Conservation (phyloP, 2,888 invertebrate genomes). For the Stenoptilia bipunctidactyla region DNA sequence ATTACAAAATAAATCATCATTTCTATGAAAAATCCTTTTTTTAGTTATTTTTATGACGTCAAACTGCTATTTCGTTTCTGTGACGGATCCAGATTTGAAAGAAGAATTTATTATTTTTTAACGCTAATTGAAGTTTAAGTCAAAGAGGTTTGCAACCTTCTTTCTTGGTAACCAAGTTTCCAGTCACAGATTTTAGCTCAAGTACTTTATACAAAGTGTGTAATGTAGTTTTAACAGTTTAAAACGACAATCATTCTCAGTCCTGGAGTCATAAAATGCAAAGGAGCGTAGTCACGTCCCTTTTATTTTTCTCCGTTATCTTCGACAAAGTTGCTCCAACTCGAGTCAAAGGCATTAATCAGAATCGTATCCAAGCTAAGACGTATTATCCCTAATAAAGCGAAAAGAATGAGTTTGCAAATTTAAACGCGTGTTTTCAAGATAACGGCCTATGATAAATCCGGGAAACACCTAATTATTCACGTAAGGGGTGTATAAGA, state of each 20-base stretch:
- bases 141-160: not conserved
- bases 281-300: conserved; percentile 65
- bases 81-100: conserved; percentile 43
- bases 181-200: too few relatives aligned
- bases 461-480: conserved; percentile 66
- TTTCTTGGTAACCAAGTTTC: too few relatives aligned
- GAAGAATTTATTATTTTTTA: conserved; percentile 30
- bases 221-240: not conserved
- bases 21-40: conserved; percentile 20
- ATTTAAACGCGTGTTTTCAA: conserved; percentile 63
- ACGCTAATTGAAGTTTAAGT: not conserved
- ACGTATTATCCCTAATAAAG: conserved; percentile 69
- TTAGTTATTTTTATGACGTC: not conserved
- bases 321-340: conserved; percentile 57
- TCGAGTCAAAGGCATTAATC: conserved; percentile 62
- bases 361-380: conserved; percentile 57
- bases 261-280: conserved; percentile 35
- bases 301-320: conserved; percentile 66
- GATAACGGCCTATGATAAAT: conserved; percentile 57
- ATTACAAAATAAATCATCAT: conserved; percentile 34
- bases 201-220: too few relatives aligned
- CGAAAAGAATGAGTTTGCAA: conserved; percentile 65
- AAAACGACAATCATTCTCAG: not conserved
- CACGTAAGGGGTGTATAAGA: conserved; percentile 65
- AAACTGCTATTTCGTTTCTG: not conserved